A percentile compares a stretch with the other conserved stretches of the same genome.
Evolutionary conservation across 2,888 invertebrate genomes (phyloP).

Genomic region (Cremastinae sp.): DNA sequence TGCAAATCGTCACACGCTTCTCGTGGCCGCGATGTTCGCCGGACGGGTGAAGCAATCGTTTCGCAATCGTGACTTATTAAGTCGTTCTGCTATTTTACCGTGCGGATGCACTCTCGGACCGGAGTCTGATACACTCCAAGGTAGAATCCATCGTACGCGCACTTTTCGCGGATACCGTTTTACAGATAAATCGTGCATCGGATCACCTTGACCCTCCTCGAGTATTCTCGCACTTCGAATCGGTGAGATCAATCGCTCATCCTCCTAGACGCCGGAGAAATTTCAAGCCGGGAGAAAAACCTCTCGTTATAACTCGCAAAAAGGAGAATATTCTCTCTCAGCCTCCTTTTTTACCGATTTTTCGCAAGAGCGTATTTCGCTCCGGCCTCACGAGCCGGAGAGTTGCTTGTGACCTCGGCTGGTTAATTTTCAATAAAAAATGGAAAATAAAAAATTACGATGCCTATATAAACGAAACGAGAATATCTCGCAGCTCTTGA

Average conservation of each 20-base stretch:
- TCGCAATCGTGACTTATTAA: slow-evolving; percentile 78
- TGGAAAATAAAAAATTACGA: too few species aligned
- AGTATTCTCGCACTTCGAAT: slow-evolving; percentile 27
- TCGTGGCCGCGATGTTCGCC: slow-evolving; percentile 62
- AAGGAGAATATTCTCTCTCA: background rate
- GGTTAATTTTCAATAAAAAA: too few species aligned
- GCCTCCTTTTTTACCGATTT: background rate
- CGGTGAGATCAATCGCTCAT: slow-evolving; percentile 55
- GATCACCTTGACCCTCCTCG: slow-evolving; percentile 74
- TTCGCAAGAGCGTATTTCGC: background rate
- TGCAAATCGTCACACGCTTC: slow-evolving; percentile 78
- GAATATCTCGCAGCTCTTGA: too few species aligned
- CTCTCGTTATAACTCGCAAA: slow-evolving; percentile 27
- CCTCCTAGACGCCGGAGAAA: slow-evolving; percentile 26
- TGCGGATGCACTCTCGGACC: slow-evolving; percentile 13
- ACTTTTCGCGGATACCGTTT: slow-evolving; percentile 40
- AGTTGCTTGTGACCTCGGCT: too few species aligned
- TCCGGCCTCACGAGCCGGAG: background rate
- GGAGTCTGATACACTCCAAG: slow-evolving; percentile 11
- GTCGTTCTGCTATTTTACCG: slow-evolving; percentile 77
- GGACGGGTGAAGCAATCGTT: slow-evolving; percentile 76
- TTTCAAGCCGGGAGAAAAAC: slow-evolving; percentile 32
- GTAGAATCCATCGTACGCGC: slow-evolving; percentile 41
- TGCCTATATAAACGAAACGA: too few species aligned
- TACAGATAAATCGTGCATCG: slow-evolving; percentile 28